A percentile compares a stretch with the other conserved stretches of the same genome.
Evolutionary conservation across 1,140 invertebrate species (phyloP).

Genomic region (Microplitis mediator): DNA sequence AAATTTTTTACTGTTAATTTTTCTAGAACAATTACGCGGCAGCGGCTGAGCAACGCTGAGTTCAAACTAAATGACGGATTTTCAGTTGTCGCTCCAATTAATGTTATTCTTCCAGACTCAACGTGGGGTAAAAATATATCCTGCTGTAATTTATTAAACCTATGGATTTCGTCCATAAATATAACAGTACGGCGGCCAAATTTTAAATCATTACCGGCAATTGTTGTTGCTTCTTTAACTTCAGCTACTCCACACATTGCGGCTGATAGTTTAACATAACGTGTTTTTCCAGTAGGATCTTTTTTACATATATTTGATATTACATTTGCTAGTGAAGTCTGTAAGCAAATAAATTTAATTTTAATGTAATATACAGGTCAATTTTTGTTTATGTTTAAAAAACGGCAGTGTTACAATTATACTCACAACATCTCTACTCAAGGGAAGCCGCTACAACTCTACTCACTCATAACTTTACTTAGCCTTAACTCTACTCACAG

Average conservation of each 20-base stretch:
- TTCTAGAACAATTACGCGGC: constrained; percentile 76
- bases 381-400: too few relatives aligned
- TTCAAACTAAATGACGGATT: constrained; percentile 88
- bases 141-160: constrained; percentile 82
- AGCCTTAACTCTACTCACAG: too few relatives aligned
- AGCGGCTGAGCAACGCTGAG: constrained; percentile 78
- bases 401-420: too few relatives aligned
- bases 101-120: constrained; percentile 79
- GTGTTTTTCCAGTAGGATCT: constrained; percentile 58
- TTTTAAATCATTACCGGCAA: constrained; percentile 76
- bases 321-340: constrained; percentile 82
- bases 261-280: constrained; percentile 80
- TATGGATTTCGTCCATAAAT: constrained; percentile 89
- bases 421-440: too few relatives aligned
- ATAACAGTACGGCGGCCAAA: constrained; percentile 77
- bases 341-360: constrained; percentile 39
- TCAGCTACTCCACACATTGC: constrained; percentile 77
- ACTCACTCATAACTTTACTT: too few relatives aligned
- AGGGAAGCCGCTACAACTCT: too few relatives aligned
- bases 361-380: background rate
- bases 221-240: constrained; percentile 75
- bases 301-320: constrained; percentile 72
- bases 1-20: constrained; percentile 71
- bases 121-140: constrained; percentile 82
- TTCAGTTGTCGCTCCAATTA: constrained; percentile 87